Conservation (phyloP, 2,113 vertebrate species). For the Boulengeromyrus knoepffleri region DNA sequence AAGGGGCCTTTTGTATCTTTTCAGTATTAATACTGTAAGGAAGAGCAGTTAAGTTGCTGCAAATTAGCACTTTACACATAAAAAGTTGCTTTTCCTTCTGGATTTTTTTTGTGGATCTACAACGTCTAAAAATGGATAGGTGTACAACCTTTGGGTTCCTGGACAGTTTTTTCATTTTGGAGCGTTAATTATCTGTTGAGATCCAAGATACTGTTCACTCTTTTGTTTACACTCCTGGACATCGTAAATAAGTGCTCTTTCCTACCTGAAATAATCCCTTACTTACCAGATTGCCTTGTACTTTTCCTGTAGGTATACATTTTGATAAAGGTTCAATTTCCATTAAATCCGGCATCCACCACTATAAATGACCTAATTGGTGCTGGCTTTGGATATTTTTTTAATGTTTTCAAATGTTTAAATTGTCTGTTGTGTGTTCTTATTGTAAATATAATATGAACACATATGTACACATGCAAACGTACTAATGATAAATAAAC, state of each 20-base stretch:
- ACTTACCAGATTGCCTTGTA: not conserved
- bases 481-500: slow-evolving; percentile 61
- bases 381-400: slow-evolving; percentile 9
- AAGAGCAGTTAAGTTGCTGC: slow-evolving; percentile 40
- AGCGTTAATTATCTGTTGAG: not conserved
- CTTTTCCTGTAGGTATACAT: not conserved
- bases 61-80: slow-evolving; percentile 43
- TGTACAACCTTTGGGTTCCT: not conserved
- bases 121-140: not conserved
- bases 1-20: slow-evolving; percentile 26
- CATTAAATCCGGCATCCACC: not conserved
- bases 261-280: slow-evolving; percentile 46
- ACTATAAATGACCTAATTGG: not conserved
- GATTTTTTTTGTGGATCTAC: not conserved
- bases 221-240: not conserved
- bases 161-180: not conserved
- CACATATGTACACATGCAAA: slow-evolving; percentile 36
- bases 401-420: slow-evolving; percentile 20
- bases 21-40: slow-evolving; percentile 53
- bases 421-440: slow-evolving; percentile 38
- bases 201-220: not conserved
- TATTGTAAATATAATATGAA: slow-evolving; percentile 60
- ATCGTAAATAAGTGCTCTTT: slow-evolving; percentile 40
- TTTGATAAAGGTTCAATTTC: slow-evolving; percentile 8
- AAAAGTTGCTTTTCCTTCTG: not conserved